Evolutionary conservation across 2,888 invertebrate species (phyloP), one percentile per base, ranked within the genome.

Genomic region (Latrodectus elegans): DNA sequence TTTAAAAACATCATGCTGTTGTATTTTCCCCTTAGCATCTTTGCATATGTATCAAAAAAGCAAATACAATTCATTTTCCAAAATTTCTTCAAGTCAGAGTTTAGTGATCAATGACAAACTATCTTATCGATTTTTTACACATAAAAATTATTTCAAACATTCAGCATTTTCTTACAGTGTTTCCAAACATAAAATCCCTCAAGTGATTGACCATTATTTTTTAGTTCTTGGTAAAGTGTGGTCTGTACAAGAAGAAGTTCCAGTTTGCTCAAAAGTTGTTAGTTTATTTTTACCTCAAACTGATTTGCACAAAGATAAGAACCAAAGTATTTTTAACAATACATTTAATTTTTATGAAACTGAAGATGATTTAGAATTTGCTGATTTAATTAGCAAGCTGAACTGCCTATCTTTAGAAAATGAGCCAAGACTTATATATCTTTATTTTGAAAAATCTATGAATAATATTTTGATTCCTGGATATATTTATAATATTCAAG

Each of bases 321-420:
- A 14, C 12, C 26, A 65, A 15, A 65, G 53, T 52, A 15, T 71
- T 1, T 17, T 38, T 17, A 26, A 84, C 0, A 64, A 72, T 53
- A 15, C 76, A 11, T 53, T 52, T 70, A 77, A 77, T 38, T 82
- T n/a, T 75, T 83, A 83, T 71, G 60, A 83, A 22, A 72, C 71
- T 11, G 77, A 70, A 51, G 84, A 84, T 72, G 84, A 84, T 77
- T 51, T 26, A 4, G 84, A 84, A 65, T 84, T 84, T 67, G 77
- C 84, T 14, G 60, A 71, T 17, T 84, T 84, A 51, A 52, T 84
- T 52, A 77, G 10, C 52, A 22, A 65, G 38, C 14, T 84, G n/a
- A 51, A 64, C 64, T 10, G 26, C 53, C 77, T 84, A 17, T 72
- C 10, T 17, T 65, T 84, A 26, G 77, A 77, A 52, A 60, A 71